Evolutionary conservation across 2,888 invertebrate species (phyloP), one percentile per base, ranked within the genome.

Genomic region (Acanthopleura granulata): DNA sequence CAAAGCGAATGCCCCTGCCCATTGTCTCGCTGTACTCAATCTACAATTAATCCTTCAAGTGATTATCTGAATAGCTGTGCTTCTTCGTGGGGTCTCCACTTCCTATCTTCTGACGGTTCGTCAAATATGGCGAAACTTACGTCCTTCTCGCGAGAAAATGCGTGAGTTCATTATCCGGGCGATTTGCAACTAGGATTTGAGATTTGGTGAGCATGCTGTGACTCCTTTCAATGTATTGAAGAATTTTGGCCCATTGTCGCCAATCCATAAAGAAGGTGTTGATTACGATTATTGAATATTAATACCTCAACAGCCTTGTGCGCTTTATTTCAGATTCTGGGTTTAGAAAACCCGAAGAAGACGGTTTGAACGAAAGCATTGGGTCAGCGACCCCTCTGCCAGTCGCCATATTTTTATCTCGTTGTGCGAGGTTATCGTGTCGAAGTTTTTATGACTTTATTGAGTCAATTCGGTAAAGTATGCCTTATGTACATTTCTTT

Each of bases 371-470:
- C 76, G 73, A 75, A 74, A 71, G 62, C 73, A 77, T 75, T 77
- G 77, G 77, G 75, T 51, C 73, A 73, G 71, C 57, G 73, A 40
- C 49, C 74, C 66, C 22, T 49, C 73, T 30, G 62, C 72, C 72
- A 62, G 62, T 49, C 75, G 73, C 72, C 69, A 66, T 66, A 75
- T 66, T 66, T 66, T 40, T 40, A 57, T 72, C 57, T 49, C 62
- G 50, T 29, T 71, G 49, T 30, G 49, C 16, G 62, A 30, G n/a
- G 73, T 76, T 40, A 22, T 49, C 40, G 25, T 72, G 51, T 79
- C 83, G 66, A 66, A 66, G 82, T 82, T 83, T 86, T 85, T 87
- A 88, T 88, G 88, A 87, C 85, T 86, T 84, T 86, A 83, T 84
- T 81, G 84, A 76, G 81, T 82, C 78, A 77, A 79, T 80, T 86